phyloP scores from a whole-genome alignment of 2,113 vertebrate genomes.

The Artemisiospiza belli region DNA sequence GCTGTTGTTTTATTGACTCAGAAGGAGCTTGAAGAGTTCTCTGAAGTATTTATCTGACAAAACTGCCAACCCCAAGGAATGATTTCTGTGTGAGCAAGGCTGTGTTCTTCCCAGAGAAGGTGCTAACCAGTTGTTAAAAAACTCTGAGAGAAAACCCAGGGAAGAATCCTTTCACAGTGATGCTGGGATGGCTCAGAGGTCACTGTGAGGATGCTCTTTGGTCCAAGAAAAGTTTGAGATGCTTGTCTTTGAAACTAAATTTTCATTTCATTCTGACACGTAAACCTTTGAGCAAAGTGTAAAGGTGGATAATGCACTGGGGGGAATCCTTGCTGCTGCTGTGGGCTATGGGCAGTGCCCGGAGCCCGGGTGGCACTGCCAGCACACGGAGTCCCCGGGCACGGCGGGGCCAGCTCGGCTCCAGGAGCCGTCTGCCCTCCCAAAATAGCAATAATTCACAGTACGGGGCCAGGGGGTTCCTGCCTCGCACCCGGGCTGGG shows the following conservation, averaged over 20 bases:
- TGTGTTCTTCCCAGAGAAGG: not conserved
- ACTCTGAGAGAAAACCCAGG: not conserved
- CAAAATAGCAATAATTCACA: not conserved
- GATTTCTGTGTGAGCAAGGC: not conserved
- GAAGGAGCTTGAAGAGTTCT: not conserved
- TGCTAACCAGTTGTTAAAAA: not conserved
- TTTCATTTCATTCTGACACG: not conserved
- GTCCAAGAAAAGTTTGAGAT: not conserved
- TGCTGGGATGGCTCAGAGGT: not conserved
- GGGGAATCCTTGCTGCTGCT: not conserved
- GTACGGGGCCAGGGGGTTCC: rapidly evolving
- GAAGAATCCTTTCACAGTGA: rapidly evolving
- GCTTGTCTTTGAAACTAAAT: not conserved
- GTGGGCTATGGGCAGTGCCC: not conserved
- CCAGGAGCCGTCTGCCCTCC: not conserved
- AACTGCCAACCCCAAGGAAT: not conserved
- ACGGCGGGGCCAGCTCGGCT: too few species aligned
- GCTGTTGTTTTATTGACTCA: not conserved
- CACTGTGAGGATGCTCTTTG: rapidly evolving
- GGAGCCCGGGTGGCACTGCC: not conserved
- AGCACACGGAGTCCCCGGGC: not conserved
- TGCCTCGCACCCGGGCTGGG: rapidly evolving
- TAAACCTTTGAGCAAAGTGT: not conserved
- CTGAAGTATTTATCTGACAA: not conserved
- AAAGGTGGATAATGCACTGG: rapidly evolving